A percentile compares a stretch with the other conserved stretches of the same genome.
Evolutionary conservation across 2,113 vertebrate genomes (phyloP).

Genomic region (Mohoua ochrocephala): DNA sequence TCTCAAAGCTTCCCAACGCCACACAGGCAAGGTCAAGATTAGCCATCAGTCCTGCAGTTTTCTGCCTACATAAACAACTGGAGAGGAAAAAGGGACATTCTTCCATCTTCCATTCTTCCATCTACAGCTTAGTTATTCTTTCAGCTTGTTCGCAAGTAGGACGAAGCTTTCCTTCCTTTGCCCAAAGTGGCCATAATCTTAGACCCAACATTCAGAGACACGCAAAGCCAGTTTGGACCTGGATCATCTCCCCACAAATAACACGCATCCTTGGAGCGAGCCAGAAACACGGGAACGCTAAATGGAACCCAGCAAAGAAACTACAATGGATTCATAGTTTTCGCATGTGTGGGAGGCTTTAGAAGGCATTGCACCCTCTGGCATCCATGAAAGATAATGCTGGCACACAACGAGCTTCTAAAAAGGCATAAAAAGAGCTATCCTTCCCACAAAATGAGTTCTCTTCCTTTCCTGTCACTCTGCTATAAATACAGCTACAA

Average conservation of each 20-base stretch:
- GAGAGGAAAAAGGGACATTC: not conserved
- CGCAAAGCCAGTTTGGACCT: not conserved
- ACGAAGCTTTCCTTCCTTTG: not conserved
- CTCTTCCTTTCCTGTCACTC: constrained; percentile 29
- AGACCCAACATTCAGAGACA: not conserved
- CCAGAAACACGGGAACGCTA: not conserved
- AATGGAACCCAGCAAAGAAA: not conserved
- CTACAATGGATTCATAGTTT: not conserved
- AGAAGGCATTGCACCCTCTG: constrained; percentile 28
- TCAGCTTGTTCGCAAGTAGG: not conserved
- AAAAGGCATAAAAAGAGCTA: constrained; percentile 45
- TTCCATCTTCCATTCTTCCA: not conserved
- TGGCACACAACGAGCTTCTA: constrained; percentile 21
- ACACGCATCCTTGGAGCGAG: not conserved
- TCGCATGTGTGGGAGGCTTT: not conserved
- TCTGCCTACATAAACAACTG: not conserved
- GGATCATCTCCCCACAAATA: not conserved
- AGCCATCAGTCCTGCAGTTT: not conserved
- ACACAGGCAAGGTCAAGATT: not conserved
- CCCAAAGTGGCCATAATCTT: not conserved
- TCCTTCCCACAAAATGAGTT: constrained; percentile 34
- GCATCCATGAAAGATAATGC: constrained; percentile 1
- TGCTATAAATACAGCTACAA: constrained; percentile 38
- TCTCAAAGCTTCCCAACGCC: not conserved
- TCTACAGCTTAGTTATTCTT: not conserved